These are phyloP conservation scores for Sycophaga agraensis DNA, from an alignment of 1,140 invertebrate genomes.

Conservation along the genomic window DNA sequence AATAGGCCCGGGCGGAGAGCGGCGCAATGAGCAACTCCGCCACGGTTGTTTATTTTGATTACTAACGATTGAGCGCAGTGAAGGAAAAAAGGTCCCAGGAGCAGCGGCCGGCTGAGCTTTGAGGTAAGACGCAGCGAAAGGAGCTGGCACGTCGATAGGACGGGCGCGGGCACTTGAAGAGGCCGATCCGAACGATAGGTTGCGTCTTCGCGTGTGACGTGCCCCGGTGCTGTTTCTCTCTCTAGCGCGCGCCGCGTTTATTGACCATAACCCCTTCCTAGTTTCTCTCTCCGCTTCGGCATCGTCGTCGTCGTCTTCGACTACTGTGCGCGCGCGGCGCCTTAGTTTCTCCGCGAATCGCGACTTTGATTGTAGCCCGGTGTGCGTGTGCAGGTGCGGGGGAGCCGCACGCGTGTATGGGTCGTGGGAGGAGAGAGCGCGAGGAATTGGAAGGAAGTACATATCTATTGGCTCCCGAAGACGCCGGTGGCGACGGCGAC, in stretches of 20 bases:
- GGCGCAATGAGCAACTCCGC: too few relatives aligned
- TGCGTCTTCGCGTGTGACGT: constrained; percentile 47
- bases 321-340: background rate
- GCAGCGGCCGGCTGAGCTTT: too few relatives aligned
- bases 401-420: background rate
- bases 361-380: background rate
- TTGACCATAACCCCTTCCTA: constrained; percentile 58
- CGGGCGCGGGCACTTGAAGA: too few relatives aligned
- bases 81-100: too few relatives aligned
- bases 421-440: background rate
- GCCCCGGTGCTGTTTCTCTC: constrained; percentile 32
- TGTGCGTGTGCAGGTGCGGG: background rate
- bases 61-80: too few relatives aligned
- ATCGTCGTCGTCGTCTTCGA: constrained; percentile 32
- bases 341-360: constrained; percentile 4
- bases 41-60: too few relatives aligned
- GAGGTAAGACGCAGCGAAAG: too few relatives aligned
- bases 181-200: constrained; percentile 44
- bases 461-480: background rate
- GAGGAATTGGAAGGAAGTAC: background rate
- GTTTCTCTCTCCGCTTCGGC: background rate
- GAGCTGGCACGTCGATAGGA: too few relatives aligned
- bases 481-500: background rate
- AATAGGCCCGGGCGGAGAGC: too few relatives aligned
- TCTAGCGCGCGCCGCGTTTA: constrained; percentile 45